Percentiles rank a stretch among this genome's conserved stretches.
Evolutionary conservation across 2,888 invertebrate species (phyloP).

Genomic region (Dryocosmus kuriphilus): DNA sequence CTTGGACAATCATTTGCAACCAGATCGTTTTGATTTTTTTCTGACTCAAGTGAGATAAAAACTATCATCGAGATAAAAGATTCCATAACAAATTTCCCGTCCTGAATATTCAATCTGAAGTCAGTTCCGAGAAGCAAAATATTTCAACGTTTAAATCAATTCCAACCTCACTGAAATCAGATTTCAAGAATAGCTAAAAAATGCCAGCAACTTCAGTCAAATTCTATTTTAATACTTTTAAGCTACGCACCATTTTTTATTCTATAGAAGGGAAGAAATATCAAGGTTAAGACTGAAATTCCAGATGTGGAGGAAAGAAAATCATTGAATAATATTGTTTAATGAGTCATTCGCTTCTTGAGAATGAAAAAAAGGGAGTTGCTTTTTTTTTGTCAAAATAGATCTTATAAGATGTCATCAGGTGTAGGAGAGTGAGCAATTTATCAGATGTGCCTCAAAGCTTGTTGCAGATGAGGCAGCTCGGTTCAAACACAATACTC

Average conservation of each 20-base stretch:
- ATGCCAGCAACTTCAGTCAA: no score
- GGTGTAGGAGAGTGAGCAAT: conserved; percentile 24
- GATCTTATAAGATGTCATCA: background rate
- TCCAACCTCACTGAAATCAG: background rate
- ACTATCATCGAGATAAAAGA: conserved; percentile 10
- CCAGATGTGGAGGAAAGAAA: background rate
- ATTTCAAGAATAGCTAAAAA: no score
- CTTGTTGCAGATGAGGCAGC: conserved; percentile 6
- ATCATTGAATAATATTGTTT: background rate
- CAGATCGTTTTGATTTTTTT: conserved; percentile 21
- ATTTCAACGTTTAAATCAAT: background rate
- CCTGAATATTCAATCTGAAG: background rate
- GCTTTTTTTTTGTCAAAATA: background rate
- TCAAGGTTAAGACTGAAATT: background rate
- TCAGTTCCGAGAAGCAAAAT: background rate
- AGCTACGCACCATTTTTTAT: no score
- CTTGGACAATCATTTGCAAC: conserved; percentile 11
- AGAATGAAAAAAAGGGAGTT: background rate
- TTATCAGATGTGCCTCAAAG: conserved; percentile 14
- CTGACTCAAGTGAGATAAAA: conserved; percentile 18
- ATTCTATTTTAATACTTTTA: no score
- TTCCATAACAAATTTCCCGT: conserved; percentile 17
- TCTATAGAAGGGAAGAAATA: background rate
- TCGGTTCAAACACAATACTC: conserved; percentile 24
- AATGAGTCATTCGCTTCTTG: background rate